Percentiles rank a stretch among this genome's conserved stretches.
These are phyloP conservation scores for Leptoclinus maculatus DNA, from an alignment of 2,797 vertebrate genomes.

Conservation along the genomic window DNA sequence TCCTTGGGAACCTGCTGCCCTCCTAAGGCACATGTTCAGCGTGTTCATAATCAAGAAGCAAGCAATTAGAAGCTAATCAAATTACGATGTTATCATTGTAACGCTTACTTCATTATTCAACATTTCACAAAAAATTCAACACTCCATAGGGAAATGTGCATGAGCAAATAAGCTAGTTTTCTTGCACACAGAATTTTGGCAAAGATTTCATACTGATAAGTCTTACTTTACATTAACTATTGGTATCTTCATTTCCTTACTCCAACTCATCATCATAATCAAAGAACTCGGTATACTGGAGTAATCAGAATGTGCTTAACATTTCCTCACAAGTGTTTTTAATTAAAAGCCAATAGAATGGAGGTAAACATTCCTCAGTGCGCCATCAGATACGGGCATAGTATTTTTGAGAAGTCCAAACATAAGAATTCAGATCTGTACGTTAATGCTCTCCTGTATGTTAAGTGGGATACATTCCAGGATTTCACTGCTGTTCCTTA, in stretches of 20 bases:
- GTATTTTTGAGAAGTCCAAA: conserved; percentile 12
- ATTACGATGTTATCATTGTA: conserved; percentile 63
- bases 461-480: conserved; percentile 61
- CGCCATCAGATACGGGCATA: conserved; percentile 1
- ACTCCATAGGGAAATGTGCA: conserved; percentile 60
- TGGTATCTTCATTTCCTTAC: conserved; percentile 46
- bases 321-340: conserved; percentile 21
- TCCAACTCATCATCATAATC: conserved; percentile 31
- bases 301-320: conserved; percentile 35
- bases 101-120: conserved; percentile 42
- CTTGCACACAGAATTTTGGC: conserved; percentile 50
- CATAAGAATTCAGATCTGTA: conserved; percentile 6
- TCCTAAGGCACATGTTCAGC: conserved; percentile 44
- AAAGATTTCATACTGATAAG: conserved; percentile 40
- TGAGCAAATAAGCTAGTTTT: conserved; percentile 55
- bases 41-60: conserved; percentile 66
- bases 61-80: conserved; percentile 59
- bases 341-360: conserved; percentile 14
- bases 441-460: conserved; percentile 29
- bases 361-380: conserved; percentile 1
- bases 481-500: conserved; percentile 33
- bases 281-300: conserved; percentile 36
- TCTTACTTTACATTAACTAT: conserved; percentile 49
- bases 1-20: conserved; percentile 71
- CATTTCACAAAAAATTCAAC: conserved; percentile 49